Percentiles rank a stretch among this genome's conserved stretches.
These are phyloP conservation scores for Pemphredon lugubris DNA, from an alignment of 2,888 invertebrate genomes.

Conservation along the genomic window DNA sequence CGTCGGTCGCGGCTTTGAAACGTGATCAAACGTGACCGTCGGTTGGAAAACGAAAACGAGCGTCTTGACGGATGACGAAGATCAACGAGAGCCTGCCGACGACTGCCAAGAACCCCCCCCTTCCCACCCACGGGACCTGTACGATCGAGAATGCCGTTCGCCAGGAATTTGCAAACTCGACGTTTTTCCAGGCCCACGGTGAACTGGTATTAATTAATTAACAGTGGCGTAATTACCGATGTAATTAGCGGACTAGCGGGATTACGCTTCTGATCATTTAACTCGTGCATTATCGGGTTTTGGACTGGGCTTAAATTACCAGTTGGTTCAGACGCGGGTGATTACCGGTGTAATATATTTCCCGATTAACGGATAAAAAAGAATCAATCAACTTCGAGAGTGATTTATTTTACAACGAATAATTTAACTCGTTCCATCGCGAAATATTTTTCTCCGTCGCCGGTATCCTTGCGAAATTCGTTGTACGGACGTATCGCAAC, in stretches of 20 bases:
- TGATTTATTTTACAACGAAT: too few relatives aligned
- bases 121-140: too few relatives aligned
- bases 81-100: constrained; percentile 53
- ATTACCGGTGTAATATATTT: constrained; percentile 3
- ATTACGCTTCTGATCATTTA: too few relatives aligned
- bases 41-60: constrained; percentile 45
- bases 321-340: not conserved
- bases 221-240: not conserved
- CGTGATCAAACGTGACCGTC: constrained; percentile 68
- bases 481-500: too few relatives aligned
- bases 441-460: too few relatives aligned
- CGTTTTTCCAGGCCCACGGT: not conserved
- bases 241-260: constrained; percentile 18
- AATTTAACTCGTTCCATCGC: too few relatives aligned
- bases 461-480: too few relatives aligned
- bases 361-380: constrained; percentile 16
- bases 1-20: constrained; percentile 61
- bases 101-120: not conserved
- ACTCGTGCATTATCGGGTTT: not conserved
- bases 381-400: too few relatives aligned
- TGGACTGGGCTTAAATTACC: not conserved
- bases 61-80: constrained; percentile 63
- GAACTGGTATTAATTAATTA: not conserved
- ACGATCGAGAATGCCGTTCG: too few relatives aligned
- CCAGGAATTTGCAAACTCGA: not conserved